Conservation (phyloP, 2,113 vertebrate species). For the Eclectus roratus region DNA sequence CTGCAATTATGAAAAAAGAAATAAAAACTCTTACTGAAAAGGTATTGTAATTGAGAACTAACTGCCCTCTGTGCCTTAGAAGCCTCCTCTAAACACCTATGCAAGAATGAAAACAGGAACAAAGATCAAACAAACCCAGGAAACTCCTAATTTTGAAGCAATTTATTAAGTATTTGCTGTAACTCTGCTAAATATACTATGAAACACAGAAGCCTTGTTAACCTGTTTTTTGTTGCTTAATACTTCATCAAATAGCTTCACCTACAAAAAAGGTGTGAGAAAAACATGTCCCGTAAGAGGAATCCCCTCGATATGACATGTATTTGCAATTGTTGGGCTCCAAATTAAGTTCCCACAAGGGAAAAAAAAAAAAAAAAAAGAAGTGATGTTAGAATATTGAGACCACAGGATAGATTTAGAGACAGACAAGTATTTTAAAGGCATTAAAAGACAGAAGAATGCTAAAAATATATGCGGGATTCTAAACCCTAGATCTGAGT, state of each 20-base stretch:
- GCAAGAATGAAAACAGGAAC: not conserved
- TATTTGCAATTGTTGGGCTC: not conserved
- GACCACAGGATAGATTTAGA: not conserved
- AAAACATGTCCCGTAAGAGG: fast-evolving
- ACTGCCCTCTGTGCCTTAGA: not conserved
- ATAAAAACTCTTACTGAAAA: not conserved
- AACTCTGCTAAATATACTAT: not conserved
- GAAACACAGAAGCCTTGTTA: not conserved
- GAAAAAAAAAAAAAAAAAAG: fast-evolving
- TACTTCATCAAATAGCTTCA: not conserved
- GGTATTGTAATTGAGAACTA: not conserved
- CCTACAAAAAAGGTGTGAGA: not conserved
- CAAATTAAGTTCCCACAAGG: not conserved
- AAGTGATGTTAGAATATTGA: not conserved
- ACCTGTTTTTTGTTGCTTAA: not conserved
- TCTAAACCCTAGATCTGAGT: not conserved
- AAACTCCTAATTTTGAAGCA: not conserved
- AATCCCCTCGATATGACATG: not conserved
- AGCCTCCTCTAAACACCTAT: not conserved
- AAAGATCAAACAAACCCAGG: not conserved
- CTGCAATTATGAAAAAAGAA: not conserved
- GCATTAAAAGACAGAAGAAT: not conserved
- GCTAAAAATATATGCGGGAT: not conserved
- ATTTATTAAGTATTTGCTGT: not conserved
- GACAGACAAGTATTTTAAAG: not conserved